A percentile compares a stretch with the other conserved stretches of the same genome.
These are phyloP conservation scores for Zaprionus gabonicus DNA, from an alignment of 1,140 invertebrate species.

Conservation along the genomic window DNA sequence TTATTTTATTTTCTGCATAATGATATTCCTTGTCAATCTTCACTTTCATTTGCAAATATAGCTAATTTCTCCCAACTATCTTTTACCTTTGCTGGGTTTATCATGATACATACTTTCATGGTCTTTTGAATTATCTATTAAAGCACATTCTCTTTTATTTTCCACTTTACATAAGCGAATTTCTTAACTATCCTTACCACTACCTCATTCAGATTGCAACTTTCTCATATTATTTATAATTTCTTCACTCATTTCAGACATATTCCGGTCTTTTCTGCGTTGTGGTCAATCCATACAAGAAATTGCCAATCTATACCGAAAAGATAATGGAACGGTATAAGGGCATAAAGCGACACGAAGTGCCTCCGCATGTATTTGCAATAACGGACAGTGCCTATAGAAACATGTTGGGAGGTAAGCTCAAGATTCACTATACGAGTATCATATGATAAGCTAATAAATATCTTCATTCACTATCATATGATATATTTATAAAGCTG, in stretches of 20 bases:
- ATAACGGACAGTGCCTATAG: constrained; percentile 99
- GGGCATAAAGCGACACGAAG: constrained; percentile 99
- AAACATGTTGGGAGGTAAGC: constrained; percentile 99
- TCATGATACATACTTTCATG: no score
- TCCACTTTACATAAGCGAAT: no score
- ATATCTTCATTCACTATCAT: constrained; percentile 8
- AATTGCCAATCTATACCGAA: constrained; percentile 99
- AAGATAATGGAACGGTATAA: constrained; percentile 99
- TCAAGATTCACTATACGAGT: background rate
- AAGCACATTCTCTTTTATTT: no score
- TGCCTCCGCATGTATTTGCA: constrained; percentile 99
- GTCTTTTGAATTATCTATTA: no score
- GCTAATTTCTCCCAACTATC: no score
- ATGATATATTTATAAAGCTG: constrained; percentile 26
- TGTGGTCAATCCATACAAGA: constrained; percentile 99
- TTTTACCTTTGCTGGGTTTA: no score
- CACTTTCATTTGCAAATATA: no score
- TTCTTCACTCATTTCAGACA: constrained; percentile 90
- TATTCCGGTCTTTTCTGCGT: constrained; percentile 99
- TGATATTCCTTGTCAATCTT: no score
- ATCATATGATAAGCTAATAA: background rate
- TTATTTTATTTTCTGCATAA: no score
- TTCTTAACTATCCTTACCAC: no score
- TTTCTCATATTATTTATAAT: background rate
- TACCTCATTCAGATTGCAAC: background rate